Conservation (phyloP, 2,888 invertebrate genomes). For the Charanyca ferruginea region DNA sequence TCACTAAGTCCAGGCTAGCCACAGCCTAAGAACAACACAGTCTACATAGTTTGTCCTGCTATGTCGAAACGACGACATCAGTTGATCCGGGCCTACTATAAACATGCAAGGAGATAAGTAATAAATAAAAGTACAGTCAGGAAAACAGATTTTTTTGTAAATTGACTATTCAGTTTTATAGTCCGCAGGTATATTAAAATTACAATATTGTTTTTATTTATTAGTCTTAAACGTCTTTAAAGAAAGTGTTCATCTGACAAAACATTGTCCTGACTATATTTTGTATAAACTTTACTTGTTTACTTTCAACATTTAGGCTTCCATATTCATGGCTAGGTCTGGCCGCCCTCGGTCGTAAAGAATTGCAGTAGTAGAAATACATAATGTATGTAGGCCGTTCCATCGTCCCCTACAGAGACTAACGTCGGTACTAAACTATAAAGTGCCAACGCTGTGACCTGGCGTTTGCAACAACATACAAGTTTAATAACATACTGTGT, state of each 20-base stretch:
- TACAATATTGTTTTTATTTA: not conserved
- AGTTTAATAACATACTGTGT: conserved; percentile 31
- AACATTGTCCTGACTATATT: not conserved
- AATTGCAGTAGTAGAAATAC: conserved; percentile 45
- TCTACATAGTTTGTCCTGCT: not conserved
- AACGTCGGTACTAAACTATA: conserved; percentile 41
- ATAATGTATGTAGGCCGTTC: conserved; percentile 46
- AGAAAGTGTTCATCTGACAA: not conserved
- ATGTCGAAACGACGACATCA: not conserved
- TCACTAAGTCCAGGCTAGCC: conserved; percentile 8
- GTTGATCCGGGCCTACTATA: too few relatives aligned
- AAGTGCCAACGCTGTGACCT: conserved; percentile 35
- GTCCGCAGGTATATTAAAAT: not conserved
- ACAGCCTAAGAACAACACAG: conserved; percentile 5
- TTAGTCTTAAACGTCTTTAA: not conserved
- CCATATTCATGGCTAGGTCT: conserved; percentile 49
- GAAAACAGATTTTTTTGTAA: not conserved
- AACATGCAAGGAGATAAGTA: not conserved
- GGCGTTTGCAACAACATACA: conserved; percentile 5
- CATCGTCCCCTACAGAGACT: conserved; percentile 25
- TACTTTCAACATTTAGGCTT: conserved; percentile 27
- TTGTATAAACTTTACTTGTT: conserved; percentile 12
- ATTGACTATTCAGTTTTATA: not conserved
- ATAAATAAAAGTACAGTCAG: not conserved
- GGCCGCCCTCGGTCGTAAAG: conserved; percentile 42